Percentiles rank a stretch among this genome's conserved stretches.
phyloP scores from a whole-genome alignment of 2,797 vertebrate genomes.

The Triplophysa yarkandensis region DNA sequence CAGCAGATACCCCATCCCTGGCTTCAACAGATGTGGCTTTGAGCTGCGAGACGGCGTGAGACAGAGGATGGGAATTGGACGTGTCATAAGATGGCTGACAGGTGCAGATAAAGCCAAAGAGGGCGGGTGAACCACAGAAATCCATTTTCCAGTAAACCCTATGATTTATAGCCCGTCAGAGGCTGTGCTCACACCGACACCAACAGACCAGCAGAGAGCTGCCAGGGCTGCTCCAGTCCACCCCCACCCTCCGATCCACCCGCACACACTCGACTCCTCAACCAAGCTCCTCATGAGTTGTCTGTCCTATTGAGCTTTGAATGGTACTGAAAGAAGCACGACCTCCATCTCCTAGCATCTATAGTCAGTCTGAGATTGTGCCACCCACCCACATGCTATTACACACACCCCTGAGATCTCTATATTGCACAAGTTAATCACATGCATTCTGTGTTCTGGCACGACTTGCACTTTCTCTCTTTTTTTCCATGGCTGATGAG shows the following conservation, averaged over 20 bases:
- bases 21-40: not conserved
- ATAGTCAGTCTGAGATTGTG: not conserved
- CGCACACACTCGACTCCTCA: not conserved
- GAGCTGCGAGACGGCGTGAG: conserved; percentile 15
- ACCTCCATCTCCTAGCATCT: conserved; percentile 4
- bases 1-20: not conserved
- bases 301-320: conserved; percentile 5
- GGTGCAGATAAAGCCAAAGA: conserved; percentile 51
- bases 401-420: conserved; percentile 10
- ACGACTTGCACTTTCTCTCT: conserved; percentile 11
- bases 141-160: conserved; percentile 47
- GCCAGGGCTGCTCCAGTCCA: conserved; percentile 27
- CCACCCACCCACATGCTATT: conserved; percentile 8
- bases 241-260: conserved; percentile 1
- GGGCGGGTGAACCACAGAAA: conserved; percentile 46
- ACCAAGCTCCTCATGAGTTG: not conserved
- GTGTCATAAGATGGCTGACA: conserved; percentile 60
- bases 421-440: conserved; percentile 33
- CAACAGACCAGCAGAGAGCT: conserved; percentile 25
- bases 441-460: conserved; percentile 16
- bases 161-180: conserved; percentile 56
- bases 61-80: conserved; percentile 38
- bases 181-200: conserved; percentile 6
- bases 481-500: conserved; percentile 22
- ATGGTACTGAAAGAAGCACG: conserved; percentile 25